phyloP scores from a whole-genome alignment of 1,140 invertebrate species.

The Pseudomyrmex flavicornis region DNA sequence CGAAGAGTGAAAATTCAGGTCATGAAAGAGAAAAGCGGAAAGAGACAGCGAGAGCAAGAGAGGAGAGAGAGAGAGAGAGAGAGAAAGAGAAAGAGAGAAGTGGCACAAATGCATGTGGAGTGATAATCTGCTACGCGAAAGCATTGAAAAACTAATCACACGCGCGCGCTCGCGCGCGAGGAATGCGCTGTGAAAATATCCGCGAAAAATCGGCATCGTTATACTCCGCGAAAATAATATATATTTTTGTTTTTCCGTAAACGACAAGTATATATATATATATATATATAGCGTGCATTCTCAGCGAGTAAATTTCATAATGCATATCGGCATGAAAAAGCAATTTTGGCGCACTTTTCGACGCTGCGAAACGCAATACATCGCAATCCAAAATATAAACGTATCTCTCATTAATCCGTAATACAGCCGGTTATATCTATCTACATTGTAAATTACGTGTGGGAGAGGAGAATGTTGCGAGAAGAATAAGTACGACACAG shows the following conservation, averaged over 20 bases:
- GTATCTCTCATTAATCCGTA: background rate
- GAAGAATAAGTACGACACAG: constrained; percentile 17
- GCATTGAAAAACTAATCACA: background rate
- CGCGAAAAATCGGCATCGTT: background rate
- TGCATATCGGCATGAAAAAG: background rate
- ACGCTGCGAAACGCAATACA: background rate
- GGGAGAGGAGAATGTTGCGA: constrained; percentile 8
- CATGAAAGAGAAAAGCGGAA: background rate
- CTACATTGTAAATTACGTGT: constrained; percentile 5
- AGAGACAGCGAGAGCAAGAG: background rate
- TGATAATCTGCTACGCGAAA: background rate
- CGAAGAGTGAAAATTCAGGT: constrained; percentile 64
- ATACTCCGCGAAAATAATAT: background rate
- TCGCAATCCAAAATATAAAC: background rate
- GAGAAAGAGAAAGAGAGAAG: background rate
- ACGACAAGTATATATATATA: constrained; percentile 4
- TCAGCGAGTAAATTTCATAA: too few species aligned
- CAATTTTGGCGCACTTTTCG: background rate
- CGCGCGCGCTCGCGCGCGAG: background rate
- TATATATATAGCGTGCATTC: background rate
- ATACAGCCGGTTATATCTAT: background rate
- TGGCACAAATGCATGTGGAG: constrained; percentile 34
- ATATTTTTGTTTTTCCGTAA: constrained; percentile 2
- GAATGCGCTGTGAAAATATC: constrained; percentile 20
- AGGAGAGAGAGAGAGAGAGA: constrained; percentile 21